Evolutionary conservation across 2,888 invertebrate genomes (phyloP), one percentile per base, ranked within the genome.

Genomic region (Lithosia quadra): DNA sequence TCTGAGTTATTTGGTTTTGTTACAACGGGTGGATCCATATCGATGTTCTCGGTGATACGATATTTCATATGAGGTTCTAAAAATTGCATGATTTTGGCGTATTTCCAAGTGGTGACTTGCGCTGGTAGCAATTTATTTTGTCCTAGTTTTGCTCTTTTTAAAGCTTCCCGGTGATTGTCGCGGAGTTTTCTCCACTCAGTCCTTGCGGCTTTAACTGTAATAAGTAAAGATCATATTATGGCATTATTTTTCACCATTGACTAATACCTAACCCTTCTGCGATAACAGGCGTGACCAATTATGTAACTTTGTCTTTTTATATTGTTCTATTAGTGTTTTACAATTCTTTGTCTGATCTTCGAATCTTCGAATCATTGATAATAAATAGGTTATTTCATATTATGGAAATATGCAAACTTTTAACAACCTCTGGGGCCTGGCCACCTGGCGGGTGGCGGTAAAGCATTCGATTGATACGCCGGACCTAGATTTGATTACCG

Each of bases 91-190:
- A 89, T 89, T 77, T 93, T 94, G 15, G 93, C 94, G 69, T 94
- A 94, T 74, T 94, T 94, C 94, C 94, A 94, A 11, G 93, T 94
- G 2, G 94, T 94, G 36, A 94, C 91, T 77, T 93, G 93, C 33
- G 94, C 93, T 0, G 94, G 94, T 55, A 94, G 77, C 63, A 94
- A 81, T 83, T 94, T 93, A 73, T 94, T 94, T 74, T 92, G 93
- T 7, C 94, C 94, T 8, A 94, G 84, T 76, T 94, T 94, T 0
- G 94, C 94, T 74, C 94, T 85, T 73, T 93, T 94, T 10, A 94
- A 84, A 4, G 94, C 94, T 72, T 94, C 93, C 33, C 94, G 80
- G 68, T 94, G 94, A 72, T 93, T 94, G 76, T 94, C 94, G 2
- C 94, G 88, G 33, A 94, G 87, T 77, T 92, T 92, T 66, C 93